Conservation (phyloP, 2,888 invertebrate genomes). For the Tipula unca region DNA sequence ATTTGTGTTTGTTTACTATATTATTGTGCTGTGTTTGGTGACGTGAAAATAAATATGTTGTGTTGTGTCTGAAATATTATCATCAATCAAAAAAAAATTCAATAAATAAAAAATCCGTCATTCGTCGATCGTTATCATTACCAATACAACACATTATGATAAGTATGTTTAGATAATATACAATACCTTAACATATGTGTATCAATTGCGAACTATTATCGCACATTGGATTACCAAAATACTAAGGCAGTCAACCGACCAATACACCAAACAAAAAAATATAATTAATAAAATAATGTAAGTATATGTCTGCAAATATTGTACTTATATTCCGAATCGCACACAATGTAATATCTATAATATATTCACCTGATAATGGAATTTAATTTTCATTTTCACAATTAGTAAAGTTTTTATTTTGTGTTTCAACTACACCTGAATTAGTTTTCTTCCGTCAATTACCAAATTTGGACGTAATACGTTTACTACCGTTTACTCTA, state of each 20-base stretch:
- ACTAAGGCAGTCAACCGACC: not conserved
- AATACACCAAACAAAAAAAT: not conserved
- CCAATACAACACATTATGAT: not conserved
- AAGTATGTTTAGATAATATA: not conserved
- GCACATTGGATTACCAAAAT: not conserved
- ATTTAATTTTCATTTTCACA: not conserved
- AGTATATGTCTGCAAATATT: constrained; percentile 1
- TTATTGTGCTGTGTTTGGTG: not conserved
- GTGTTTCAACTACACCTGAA: not conserved
- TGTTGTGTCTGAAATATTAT: not conserved
- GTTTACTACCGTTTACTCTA: not conserved
- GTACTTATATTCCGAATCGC: not conserved
- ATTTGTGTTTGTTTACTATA: not conserved
- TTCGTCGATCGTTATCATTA: not conserved
- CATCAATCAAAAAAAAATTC: not conserved
- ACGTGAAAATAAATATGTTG: not conserved
- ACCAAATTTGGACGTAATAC: not conserved
- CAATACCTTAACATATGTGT: not conserved
- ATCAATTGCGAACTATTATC: not conserved
- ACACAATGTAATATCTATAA: constrained; percentile 2
- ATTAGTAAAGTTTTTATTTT: not conserved
- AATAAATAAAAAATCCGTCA: not conserved
- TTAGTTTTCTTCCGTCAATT: constrained; percentile 14
- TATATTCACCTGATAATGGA: not conserved
- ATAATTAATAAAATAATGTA: not conserved